Evolutionary conservation across 2,888 invertebrate species (phyloP), one percentile per base, ranked within the genome.

Genomic region (Acrobasis suavella): DNA sequence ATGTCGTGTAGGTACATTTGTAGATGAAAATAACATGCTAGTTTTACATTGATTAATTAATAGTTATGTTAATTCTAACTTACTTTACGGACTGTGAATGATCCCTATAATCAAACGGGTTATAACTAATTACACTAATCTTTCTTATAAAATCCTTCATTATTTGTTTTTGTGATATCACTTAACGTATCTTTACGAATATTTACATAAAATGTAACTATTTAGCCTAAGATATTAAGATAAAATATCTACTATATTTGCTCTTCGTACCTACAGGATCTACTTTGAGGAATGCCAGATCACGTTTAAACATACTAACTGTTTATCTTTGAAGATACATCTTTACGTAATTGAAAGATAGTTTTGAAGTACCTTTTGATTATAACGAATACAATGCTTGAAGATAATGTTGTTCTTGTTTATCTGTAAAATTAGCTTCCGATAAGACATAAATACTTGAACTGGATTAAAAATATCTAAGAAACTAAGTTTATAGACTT

Each of bases 61-160:
- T 46, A 14, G 2, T n/a, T 46, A 1, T n/a, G 1, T 46, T 14
- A 14, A 46, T 17, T 16, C 39, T 6, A 17, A 65, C 38, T 49
- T 60, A 62, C 55, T 46, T 46, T 58, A 37, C 32, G 59, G 32
- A 51, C 39, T 64, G 16, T 6, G 56, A 56, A 42, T 56, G 16
- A 7, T 56, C 56, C 42, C 56, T 42, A 22, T 56, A 22, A 15
- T 56, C 56, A 56, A 56, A 56, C 9, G 56, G 56, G 15, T 56
- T 56, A 42, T 56, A 56, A 56, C 56, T 56, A 46, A 56, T 56
- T 42, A 15, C 42, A 56, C 56, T 56, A 46, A 56, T 56, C 56
- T 56, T 56, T n/a, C 56, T 56, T 42, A 56, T 9, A 7, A 56
- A n/a, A 42, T 56, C 42, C 17, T 56, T 46, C 56, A 56, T 56